A percentile compares a stretch with the other conserved stretches of the same genome.
Conservation (phyloP, 1,140 invertebrate genomes). For the Saccostrea glomerata region DNA sequence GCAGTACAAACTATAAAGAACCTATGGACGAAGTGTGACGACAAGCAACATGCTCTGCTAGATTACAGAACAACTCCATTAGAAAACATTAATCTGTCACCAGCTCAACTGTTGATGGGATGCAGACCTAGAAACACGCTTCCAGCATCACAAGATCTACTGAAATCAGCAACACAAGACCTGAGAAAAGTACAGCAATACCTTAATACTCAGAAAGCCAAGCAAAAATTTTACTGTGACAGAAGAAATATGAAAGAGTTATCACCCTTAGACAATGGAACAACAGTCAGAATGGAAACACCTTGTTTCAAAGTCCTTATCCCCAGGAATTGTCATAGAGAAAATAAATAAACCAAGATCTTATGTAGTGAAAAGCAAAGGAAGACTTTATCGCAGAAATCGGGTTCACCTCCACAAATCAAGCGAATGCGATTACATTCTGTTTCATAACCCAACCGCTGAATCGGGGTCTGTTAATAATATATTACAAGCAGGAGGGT, state of each 20-base stretch:
- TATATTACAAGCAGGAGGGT: too few relatives aligned
- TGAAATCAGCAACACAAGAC: slow-evolving; percentile 55
- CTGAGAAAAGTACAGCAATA: slow-evolving; percentile 44
- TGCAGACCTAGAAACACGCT: slow-evolving; percentile 59
- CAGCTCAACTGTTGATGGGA: slow-evolving; percentile 63
- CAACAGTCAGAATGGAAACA: slow-evolving; percentile 32
- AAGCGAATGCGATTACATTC: too few relatives aligned
- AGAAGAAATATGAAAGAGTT: slow-evolving; percentile 48
- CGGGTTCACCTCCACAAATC: slow-evolving; percentile 34
- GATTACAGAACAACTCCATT: slow-evolving; percentile 62
- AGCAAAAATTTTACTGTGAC: slow-evolving; percentile 55
- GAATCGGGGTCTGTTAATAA: too few relatives aligned
- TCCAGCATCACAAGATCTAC: slow-evolving; percentile 46
- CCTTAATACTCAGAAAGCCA: slow-evolving; percentile 52
- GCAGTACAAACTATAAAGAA: too few relatives aligned
- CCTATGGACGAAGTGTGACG: neutral
- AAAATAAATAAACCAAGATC: slow-evolving; percentile 38
- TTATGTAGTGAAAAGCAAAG: slow-evolving; percentile 30
- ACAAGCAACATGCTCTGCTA: slow-evolving; percentile 58
- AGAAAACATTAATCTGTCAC: slow-evolving; percentile 58
- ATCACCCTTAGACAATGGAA: slow-evolving; percentile 26
- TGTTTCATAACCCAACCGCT: too few relatives aligned
- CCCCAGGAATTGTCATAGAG: slow-evolving; percentile 27
- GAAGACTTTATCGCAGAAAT: slow-evolving; percentile 37
- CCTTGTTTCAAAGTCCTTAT: slow-evolving; percentile 12